These are phyloP conservation scores for Plagiodera versicolora DNA, from an alignment of 2,888 invertebrate species.

Conservation along the genomic window DNA sequence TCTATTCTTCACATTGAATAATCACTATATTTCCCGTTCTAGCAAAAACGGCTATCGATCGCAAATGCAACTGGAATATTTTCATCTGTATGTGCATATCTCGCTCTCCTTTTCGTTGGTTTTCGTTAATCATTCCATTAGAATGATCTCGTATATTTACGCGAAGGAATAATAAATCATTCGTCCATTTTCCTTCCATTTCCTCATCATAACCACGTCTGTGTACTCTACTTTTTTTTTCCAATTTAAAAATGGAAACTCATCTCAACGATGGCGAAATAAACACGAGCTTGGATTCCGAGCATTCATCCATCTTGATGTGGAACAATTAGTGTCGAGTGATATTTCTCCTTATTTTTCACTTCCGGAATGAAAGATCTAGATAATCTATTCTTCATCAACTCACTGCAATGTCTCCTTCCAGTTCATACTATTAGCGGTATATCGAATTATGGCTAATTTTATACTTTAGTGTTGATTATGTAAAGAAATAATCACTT, in stretches of 20 bases:
- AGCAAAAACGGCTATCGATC: not conserved
- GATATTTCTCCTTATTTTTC: slow-evolving; percentile 50
- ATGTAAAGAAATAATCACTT: too few species aligned
- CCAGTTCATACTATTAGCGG: slow-evolving; percentile 36
- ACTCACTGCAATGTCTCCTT: slow-evolving; percentile 18
- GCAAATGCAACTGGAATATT: not conserved
- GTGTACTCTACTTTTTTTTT: slow-evolving; percentile 2
- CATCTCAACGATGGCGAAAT: slow-evolving; percentile 8
- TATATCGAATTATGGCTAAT: too few species aligned
- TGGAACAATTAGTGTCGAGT: slow-evolving; percentile 49
- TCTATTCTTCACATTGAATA: not conserved
- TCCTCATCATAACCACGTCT: slow-evolving; percentile 15
- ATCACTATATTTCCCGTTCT: not conserved
- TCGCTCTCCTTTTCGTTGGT: not conserved
- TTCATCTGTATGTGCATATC: not conserved
- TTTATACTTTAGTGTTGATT: too few species aligned
- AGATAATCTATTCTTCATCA: slow-evolving; percentile 47
- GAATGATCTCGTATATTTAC: slow-evolving; percentile 13
- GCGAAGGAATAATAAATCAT: slow-evolving; percentile 21
- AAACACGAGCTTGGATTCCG: slow-evolving; percentile 34
- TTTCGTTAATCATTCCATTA: slow-evolving; percentile 14
- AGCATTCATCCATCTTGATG: slow-evolving; percentile 47
- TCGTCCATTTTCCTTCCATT: slow-evolving; percentile 9
- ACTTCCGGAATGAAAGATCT: slow-evolving; percentile 48
- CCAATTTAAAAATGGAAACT: slow-evolving; percentile 16